phyloP scores from a whole-genome alignment of 2,113 vertebrate species.

The Penelope pileata region DNA sequence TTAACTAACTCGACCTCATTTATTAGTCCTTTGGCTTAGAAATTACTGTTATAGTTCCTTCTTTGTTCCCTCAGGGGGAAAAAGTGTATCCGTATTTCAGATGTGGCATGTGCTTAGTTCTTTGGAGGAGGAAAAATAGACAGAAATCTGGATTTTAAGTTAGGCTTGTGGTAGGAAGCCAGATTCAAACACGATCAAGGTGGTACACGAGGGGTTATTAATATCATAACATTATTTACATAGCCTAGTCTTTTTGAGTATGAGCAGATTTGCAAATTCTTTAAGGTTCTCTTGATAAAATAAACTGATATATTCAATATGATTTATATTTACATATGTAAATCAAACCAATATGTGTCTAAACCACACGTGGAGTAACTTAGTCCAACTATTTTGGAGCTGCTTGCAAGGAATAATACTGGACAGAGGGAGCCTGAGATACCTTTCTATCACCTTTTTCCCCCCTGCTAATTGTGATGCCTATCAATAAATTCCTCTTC shows the following conservation, averaged over 20 bases:
- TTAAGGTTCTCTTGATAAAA: slow-evolving; percentile 46
- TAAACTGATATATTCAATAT: slow-evolving; percentile 14
- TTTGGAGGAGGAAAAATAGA: background rate
- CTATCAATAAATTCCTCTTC: background rate
- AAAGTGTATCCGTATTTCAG: background rate
- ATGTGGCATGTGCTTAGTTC: background rate
- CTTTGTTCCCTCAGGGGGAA: background rate
- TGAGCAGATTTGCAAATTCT: slow-evolving; percentile 35
- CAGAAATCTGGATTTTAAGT: background rate
- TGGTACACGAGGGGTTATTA: background rate
- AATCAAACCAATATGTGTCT: slow-evolving; percentile 52
- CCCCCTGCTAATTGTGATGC: background rate
- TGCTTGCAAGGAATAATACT: background rate
- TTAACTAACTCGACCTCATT: background rate
- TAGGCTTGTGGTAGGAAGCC: background rate
- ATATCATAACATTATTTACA: slow-evolving; percentile 36
- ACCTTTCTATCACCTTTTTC: background rate
- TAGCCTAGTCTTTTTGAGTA: slow-evolving; percentile 18
- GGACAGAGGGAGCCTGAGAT: background rate
- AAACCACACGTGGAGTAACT: slow-evolving; percentile 19
- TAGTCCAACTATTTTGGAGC: background rate
- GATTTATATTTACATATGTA: slow-evolving; percentile 51
- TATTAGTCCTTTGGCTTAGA: background rate
- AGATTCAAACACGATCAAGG: background rate
- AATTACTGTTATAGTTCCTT: background rate